Percentiles rank a stretch among this genome's conserved stretches.
phyloP scores from a whole-genome alignment of 1,140 invertebrate species.

The Vanessa atalanta region DNA sequence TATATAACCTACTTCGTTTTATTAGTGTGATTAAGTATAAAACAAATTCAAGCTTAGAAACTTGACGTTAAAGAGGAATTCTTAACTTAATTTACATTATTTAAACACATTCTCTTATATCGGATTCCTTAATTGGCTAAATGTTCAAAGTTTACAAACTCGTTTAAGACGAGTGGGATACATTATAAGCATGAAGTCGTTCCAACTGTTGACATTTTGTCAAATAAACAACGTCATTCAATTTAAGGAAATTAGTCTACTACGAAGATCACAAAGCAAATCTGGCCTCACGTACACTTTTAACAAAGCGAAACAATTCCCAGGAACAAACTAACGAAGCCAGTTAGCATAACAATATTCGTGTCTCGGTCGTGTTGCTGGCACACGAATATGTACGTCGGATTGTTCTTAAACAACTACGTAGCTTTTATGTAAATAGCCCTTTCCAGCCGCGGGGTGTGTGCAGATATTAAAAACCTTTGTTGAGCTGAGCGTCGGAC shows the following conservation, averaged over 20 bases:
- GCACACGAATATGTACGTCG: constrained; percentile 59
- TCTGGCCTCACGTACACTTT: constrained; percentile 64
- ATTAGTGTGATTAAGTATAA: too few relatives aligned
- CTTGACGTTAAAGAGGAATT: too few relatives aligned
- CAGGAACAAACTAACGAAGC: constrained; percentile 76
- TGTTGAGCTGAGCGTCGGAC: constrained; percentile 57
- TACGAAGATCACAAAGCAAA: constrained; percentile 60
- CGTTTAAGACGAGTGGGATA: not conserved
- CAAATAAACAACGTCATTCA: constrained; percentile 37
- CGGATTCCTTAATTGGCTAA: too few relatives aligned
- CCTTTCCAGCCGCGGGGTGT: constrained; percentile 65
- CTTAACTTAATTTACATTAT: too few relatives aligned
- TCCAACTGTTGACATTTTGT: constrained; percentile 6
- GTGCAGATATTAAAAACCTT: constrained; percentile 77
- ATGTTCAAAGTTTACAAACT: too few relatives aligned
- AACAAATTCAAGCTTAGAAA: too few relatives aligned
- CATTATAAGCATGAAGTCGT: not conserved
- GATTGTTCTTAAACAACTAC: constrained; percentile 73
- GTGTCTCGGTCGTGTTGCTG: constrained; percentile 59
- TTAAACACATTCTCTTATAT: too few relatives aligned
- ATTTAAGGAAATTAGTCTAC: constrained; percentile 56
- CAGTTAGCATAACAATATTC: constrained; percentile 80
- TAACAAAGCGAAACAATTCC: constrained; percentile 75
- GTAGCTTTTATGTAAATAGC: constrained; percentile 76
- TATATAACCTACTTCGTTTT: too few relatives aligned